phyloP scores from a whole-genome alignment of 1,140 invertebrate species.

The Bombus haemorrhoidalis region DNA sequence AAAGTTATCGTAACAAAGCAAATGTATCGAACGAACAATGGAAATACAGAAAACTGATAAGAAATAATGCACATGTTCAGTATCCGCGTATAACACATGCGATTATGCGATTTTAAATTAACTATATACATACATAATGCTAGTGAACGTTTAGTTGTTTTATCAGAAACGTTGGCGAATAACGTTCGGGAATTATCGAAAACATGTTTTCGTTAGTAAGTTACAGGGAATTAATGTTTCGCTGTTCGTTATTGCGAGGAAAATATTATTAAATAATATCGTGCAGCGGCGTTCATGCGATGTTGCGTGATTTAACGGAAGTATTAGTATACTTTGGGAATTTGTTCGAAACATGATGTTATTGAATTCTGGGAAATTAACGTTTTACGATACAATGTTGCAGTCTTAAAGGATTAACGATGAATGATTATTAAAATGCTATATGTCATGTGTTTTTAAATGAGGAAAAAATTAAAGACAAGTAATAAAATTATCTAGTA shows the following conservation, averaged over 20 bases:
- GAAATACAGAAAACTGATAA: not conserved
- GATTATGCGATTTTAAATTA: not conserved
- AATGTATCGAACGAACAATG: not conserved
- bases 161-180: not conserved
- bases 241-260: not conserved
- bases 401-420: not conserved
- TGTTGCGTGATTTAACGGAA: conserved; percentile 30
- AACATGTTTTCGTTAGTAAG: not conserved
- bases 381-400: not conserved
- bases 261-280: conserved; percentile 34
- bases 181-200: not conserved
- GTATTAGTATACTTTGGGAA: not conserved
- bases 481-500: not conserved
- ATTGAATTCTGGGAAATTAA: conserved; percentile 7
- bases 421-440: not conserved
- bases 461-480: not conserved
- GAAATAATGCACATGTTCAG: not conserved
- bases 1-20: not conserved
- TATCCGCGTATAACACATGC: not conserved
- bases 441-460: not conserved
- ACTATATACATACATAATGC: not conserved
- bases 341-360: not conserved
- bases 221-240: not conserved
- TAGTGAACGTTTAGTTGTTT: not conserved
- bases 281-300: not conserved